A percentile compares a stretch with the other conserved stretches of the same genome.
phyloP scores from a whole-genome alignment of 1,140 invertebrate species.

The Chrysomallon squamiferum region DNA sequence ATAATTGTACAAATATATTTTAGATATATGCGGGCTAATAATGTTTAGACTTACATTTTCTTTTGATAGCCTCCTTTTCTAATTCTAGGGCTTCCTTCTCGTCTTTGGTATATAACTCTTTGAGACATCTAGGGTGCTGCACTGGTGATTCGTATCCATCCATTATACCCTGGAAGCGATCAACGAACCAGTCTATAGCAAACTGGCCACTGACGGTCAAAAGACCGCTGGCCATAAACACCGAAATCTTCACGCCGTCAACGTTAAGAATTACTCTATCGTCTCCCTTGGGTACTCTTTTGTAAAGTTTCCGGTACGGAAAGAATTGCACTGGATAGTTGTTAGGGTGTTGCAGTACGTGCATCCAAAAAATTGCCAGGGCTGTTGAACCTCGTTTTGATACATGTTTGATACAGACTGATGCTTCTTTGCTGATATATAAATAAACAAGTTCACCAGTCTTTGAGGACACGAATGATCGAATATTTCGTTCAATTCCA shows the following conservation, averaged over 20 bases:
- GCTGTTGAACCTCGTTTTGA: conserved; percentile 7
- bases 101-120: conserved; percentile 19
- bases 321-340: conserved; percentile 41
- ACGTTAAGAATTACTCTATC: conserved; percentile 35
- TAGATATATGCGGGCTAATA: no score
- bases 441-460: conserved; percentile 8
- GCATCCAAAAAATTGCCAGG: conserved; percentile 13
- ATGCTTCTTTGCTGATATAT: background rate
- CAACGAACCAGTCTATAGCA: conserved; percentile 43
- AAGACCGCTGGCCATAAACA: conserved; percentile 32
- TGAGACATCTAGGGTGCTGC: conserved; percentile 11
- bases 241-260: conserved; percentile 37
- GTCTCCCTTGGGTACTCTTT: conserved; percentile 22
- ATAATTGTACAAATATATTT: no score
- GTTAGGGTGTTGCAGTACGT: conserved; percentile 12
- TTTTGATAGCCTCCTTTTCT: conserved; percentile 12
- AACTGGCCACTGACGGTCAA: conserved; percentile 34
- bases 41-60: conserved; percentile 14
- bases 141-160: conserved; percentile 26
- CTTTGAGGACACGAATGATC: conserved; percentile 7
- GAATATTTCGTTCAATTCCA: conserved; percentile 7
- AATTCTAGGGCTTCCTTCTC: conserved; percentile 26
- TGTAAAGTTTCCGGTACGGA: conserved; percentile 34
- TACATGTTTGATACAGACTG: conserved; percentile 1
- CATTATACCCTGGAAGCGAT: conserved; percentile 28